Evolutionary conservation across 2,797 vertebrate species (phyloP).

Genomic region (Gymnocypris eckloni): DNA sequence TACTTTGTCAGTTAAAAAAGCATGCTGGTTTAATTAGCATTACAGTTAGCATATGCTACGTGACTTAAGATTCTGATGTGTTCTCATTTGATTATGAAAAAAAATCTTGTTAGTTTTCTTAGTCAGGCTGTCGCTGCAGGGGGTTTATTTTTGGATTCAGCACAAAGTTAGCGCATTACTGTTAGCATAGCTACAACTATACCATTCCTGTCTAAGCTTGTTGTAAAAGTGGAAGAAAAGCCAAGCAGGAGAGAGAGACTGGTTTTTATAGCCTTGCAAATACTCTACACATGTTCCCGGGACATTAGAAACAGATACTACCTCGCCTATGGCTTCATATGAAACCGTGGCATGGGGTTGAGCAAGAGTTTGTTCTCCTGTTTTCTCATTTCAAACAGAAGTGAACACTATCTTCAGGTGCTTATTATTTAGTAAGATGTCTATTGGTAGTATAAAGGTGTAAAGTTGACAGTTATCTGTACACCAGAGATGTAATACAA

Average conservation of each 20-base stretch:
- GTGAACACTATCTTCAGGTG: constrained; percentile 9
- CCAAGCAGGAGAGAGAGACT: constrained; percentile 19
- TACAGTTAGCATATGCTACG: neutral
- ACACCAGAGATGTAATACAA: neutral
- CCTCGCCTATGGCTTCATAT: constrained; percentile 29
- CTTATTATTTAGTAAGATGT: neutral
- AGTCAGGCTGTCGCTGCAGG: neutral
- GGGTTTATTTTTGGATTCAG: constrained; percentile 29
- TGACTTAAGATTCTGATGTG: neutral
- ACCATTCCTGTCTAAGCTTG: constrained; percentile 41
- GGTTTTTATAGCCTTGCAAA: constrained; percentile 48
- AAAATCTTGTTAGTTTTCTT: neutral
- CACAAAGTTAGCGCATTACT: constrained; percentile 44
- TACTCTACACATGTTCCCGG: constrained; percentile 51
- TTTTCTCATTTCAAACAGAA: constrained; percentile 34
- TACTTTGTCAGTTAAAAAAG: constrained; percentile 4
- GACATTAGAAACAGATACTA: constrained; percentile 45
- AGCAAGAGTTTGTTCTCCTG: constrained; percentile 28
- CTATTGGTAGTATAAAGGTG: constrained; percentile 3
- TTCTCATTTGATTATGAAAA: constrained; percentile 17
- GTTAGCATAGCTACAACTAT: constrained; percentile 59
- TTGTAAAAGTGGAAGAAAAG: constrained; percentile 15
- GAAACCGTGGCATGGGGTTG: constrained; percentile 16
- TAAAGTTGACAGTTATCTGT: constrained; percentile 29
- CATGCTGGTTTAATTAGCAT: neutral